Evolutionary conservation across 2,797 vertebrate species (phyloP).

Genomic region (Scyliorhinus canicula): DNA sequence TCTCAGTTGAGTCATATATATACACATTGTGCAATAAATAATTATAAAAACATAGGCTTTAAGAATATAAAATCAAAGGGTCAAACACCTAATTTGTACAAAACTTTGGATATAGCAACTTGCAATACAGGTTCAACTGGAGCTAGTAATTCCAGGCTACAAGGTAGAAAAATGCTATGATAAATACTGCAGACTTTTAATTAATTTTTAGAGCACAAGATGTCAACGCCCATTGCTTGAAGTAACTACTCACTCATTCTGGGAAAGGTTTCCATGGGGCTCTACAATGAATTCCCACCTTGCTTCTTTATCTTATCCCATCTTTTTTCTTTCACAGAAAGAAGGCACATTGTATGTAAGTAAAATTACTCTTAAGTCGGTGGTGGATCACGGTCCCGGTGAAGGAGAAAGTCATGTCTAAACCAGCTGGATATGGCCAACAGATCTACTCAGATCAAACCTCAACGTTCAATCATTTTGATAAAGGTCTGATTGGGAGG

Average conservation of each 20-base stretch:
- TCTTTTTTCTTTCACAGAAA: slow-evolving; percentile 35
- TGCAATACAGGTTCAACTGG: slow-evolving; percentile 55
- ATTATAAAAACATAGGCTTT: slow-evolving; percentile 99
- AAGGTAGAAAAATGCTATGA: slow-evolving; percentile 46
- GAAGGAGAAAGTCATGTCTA: background rate
- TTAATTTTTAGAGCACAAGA: slow-evolving; percentile 36
- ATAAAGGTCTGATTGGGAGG: background rate
- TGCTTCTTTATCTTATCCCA: slow-evolving; percentile 29
- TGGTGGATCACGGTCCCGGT: background rate
- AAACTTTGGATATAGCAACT: slow-evolving; percentile 93
- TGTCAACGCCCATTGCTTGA: slow-evolving; percentile 25
- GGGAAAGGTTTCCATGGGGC: slow-evolving; percentile 32
- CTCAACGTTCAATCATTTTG: slow-evolving; percentile 17
- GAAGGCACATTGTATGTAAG: slow-evolving; percentile 35
- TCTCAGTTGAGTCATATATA: slow-evolving; percentile 98
- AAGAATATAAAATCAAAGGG: slow-evolving; percentile 98
- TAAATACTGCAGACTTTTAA: slow-evolving; percentile 31
- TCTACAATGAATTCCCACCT: background rate
- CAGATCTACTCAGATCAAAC: slow-evolving; percentile 21
- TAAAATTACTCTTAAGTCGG: slow-evolving; percentile 25
- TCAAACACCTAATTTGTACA: slow-evolving; percentile 92
- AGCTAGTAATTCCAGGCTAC: slow-evolving; percentile 65
- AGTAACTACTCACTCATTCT: slow-evolving; percentile 27
- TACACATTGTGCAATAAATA: slow-evolving; percentile 99
- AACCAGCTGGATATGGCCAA: background rate